Evolutionary conservation across 2,113 vertebrate species (phyloP).

Genomic region (Mormoops blainvillei): DNA sequence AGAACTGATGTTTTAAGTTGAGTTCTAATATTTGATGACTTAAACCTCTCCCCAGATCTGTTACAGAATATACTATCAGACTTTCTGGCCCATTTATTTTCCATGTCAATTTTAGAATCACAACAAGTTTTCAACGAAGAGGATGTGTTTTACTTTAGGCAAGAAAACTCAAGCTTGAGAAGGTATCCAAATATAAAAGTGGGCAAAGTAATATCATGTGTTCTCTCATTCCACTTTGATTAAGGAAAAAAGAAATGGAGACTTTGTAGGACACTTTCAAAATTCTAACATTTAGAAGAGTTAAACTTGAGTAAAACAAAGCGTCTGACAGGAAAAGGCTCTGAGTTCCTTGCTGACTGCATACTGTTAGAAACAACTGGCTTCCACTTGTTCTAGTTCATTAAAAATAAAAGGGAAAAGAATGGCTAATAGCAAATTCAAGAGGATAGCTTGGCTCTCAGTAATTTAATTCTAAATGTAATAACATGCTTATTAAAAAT

Average conservation of each 20-base stretch:
- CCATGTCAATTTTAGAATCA: not conserved
- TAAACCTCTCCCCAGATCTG: not conserved
- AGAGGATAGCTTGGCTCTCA: slow-evolving; percentile 14
- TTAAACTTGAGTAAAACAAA: not conserved
- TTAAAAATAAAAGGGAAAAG: slow-evolving; percentile 54
- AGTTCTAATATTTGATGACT: not conserved
- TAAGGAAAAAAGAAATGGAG: not conserved
- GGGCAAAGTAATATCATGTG: not conserved
- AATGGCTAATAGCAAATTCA: slow-evolving; percentile 51
- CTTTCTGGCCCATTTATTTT: not conserved
- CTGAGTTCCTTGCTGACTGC: not conserved
- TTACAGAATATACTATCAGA: not conserved
- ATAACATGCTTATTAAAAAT: slow-evolving; percentile 70
- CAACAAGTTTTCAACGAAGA: not conserved
- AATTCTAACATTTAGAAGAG: not conserved
- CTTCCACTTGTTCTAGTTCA: slow-evolving; percentile 19
- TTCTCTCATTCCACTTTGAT: not conserved
- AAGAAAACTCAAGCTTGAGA: not conserved
- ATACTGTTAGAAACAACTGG: not conserved
- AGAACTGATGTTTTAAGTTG: not conserved
- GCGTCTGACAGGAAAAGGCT: not conserved
- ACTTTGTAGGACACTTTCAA: not conserved
- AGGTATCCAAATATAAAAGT: not conserved
- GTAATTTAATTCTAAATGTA: slow-evolving; percentile 64
- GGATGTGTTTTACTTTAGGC: not conserved